These are phyloP conservation scores for Netelia virgata DNA, from an alignment of 2,888 invertebrate genomes.

Conservation along the genomic window DNA sequence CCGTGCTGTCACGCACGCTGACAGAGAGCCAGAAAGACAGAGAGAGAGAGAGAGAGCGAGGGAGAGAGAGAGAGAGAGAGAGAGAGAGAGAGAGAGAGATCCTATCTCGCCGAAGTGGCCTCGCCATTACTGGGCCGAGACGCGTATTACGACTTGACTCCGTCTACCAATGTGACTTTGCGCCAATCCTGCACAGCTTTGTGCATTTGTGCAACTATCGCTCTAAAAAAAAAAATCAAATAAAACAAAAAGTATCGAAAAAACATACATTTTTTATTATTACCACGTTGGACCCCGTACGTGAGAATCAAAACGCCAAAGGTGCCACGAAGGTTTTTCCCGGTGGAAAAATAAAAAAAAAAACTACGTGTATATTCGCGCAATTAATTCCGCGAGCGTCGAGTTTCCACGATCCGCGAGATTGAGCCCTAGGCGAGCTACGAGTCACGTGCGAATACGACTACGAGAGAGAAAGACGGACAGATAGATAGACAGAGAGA, in stretches of 20 bases:
- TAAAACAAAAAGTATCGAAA: background rate
- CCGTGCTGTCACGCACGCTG: constrained; percentile 78
- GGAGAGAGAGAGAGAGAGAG: constrained; percentile 15
- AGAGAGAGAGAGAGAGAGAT: constrained; percentile 54
- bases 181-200: constrained; percentile 24
- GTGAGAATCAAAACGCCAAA: constrained; percentile 42
- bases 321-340: constrained; percentile 7
- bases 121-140: constrained; percentile 75
- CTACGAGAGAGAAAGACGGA: background rate
- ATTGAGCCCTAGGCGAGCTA: constrained; percentile 16
- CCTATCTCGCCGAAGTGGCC: constrained; percentile 78
- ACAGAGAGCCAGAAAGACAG: constrained; percentile 58
- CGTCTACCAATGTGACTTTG: constrained; percentile 25
- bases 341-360: background rate
- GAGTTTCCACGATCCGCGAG: constrained; percentile 26
- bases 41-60: constrained; percentile 42
- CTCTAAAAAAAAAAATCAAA: background rate
- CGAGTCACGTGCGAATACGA: no score
- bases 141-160: constrained; percentile 27
- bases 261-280: constrained; percentile 7
- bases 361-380: constrained; percentile 17
- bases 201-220: constrained; percentile 5
- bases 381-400: constrained; percentile 50
- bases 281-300: background rate
- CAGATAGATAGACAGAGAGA: background rate